Base-by-base conservation (phyloP, 2,113 vertebrate genomes). In the Bombycilla garrulus region DNA sequence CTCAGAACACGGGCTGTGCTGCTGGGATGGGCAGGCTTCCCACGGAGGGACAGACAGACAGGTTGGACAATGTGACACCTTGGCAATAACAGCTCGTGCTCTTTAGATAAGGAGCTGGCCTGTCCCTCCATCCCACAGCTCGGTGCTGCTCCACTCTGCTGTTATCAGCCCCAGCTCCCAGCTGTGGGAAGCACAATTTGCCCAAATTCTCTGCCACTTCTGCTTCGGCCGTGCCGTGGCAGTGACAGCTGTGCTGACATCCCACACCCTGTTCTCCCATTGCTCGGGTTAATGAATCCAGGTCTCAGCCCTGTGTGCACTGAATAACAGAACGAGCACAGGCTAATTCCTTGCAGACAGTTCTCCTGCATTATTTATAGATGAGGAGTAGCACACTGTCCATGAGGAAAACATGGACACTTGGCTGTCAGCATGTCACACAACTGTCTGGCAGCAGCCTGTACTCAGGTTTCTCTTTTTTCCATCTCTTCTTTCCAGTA, bases 241-340 rank as follows among this genome's bases (percentile, higher is more conserved):
- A 28, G 40, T 3, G 81, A 15, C 60, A 16, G 51, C 71, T 28
- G 53, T 45, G 61, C 69, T 4, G 2, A 51, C 73, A 45, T 21
- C 42, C 44, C 31, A 0, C 20, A 9, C 22, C 50, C 44, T 35
- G 4, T 16, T 33, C 42, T 77, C 3, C 0, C 42, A 5, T 2
- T 57, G 61, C 45, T 72, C 28, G 14, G 65, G 33, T 54, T 60
- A 72, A 92, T 24, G 28, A 88, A 14, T 26, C 36, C 66, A 19
- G 40, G 23, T 51, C 40, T 65, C 45, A 54, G 54, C 79, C 35
- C n/a, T 15, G 48, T 45, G 57, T 23, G 31, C 28, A 5, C 6
- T 0, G 2, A 77, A 13, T 29, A 83, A 35, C 81, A 64, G 56
- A 64, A 73, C 28, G 57, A 70, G 35, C 61, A 51, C 1, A 0